Evolutionary conservation across 37 sponge, comb jelly and placozoan species (phyloP), one percentile per base, ranked within the genome.

Genomic region (Oscarella lobularis): DNA sequence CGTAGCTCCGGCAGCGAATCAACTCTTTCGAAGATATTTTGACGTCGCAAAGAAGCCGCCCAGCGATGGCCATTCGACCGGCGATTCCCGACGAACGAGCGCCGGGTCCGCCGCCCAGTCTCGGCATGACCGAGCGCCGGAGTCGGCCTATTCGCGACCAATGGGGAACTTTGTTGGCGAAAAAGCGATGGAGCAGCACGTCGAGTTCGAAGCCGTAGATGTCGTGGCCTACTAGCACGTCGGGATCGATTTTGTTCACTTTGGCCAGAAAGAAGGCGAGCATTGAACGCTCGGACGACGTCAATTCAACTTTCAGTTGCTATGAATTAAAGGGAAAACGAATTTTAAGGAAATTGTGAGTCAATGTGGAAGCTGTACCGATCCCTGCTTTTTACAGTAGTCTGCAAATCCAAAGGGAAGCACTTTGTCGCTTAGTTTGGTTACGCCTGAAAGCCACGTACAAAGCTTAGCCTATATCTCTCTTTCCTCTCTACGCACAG

Each of bases 141-240:
- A 96, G 73, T 0, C 96, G 41, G 37, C 92, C 76, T 31, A 96
- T 75, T 14, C 88, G 73, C 14, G 96, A 96, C 96, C 96, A 96
- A 75, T 85, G 81, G 32, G 96, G 92, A 3, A 96, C 93, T 39
- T 85, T 86, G 35, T 85, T 80, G 38, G 79, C 73, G 2, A 74
- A 67, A 74, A 96, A 40, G 1, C 96, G 80, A 78, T 91, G 90
- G 67, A 91, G 83, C 27, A 96, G 78, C 0, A 85, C 83, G 66
- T 83, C 86, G 27, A 87, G 74, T 3, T 82, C 83, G 67, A 82
- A 80, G 14, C 67, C 65, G 32, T 65, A 60, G 74, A 87, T 32
- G 40, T 81, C 75, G 66, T 87, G 88, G 60, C 88, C 88, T 48
- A 94, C 82, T 1, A 98, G 73, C 31, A 98, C 73, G 73, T 98